Base-by-base conservation (phyloP, 2,888 invertebrate genomes). In the Oegoconia quadripuncta region DNA sequence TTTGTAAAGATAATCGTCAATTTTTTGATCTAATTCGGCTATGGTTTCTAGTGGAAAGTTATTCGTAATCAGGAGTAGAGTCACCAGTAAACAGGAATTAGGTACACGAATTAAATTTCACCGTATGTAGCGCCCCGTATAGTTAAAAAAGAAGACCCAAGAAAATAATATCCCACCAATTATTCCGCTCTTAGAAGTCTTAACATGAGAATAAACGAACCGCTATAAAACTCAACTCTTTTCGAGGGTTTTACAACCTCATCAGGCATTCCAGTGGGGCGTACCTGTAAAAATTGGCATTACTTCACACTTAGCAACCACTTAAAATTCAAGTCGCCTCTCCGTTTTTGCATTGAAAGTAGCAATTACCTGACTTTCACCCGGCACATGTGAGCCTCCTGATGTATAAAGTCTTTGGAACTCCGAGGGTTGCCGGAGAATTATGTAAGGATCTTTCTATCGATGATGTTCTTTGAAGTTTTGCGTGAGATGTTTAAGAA, bases 221-320 rank as follows among this genome's bases (percentile, higher is more conserved):
- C 46, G 42, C 41, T 44, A 52, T 64, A 59, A 62, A 59, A 52
- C 48, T 53, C 51, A 64, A 56, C 65, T 63, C 63, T 61, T 64
- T 61, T 43, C 26, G n/a, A 22, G 31, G 48, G 48, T 60, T 62
- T 65, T 64, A 62, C 58, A 42, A 33, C 48, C 67, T 69, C 70
- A 76, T 78, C 59, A 48, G 30, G 62, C 61, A 79, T 78, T 74
- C 79, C 36, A 58, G 41, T 40, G 59, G 69, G 48, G 33, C 56
- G 59, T 64, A n/a, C 66, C 72, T 75, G 73, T 76, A 79, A 81
- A 80, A 80, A 81, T 74, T 70, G 71, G 74, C 66, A 76, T 81
- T 76, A 78, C 78, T 76, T 76, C 76, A 73, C 77, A 79, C 79
- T 82, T 76, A 74, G 70, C 55, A 55, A 47, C 33, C 60, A 55